Evolutionary conservation across 2,113 vertebrate genomes (phyloP).

Genomic region (Coturnix japonica): DNA sequence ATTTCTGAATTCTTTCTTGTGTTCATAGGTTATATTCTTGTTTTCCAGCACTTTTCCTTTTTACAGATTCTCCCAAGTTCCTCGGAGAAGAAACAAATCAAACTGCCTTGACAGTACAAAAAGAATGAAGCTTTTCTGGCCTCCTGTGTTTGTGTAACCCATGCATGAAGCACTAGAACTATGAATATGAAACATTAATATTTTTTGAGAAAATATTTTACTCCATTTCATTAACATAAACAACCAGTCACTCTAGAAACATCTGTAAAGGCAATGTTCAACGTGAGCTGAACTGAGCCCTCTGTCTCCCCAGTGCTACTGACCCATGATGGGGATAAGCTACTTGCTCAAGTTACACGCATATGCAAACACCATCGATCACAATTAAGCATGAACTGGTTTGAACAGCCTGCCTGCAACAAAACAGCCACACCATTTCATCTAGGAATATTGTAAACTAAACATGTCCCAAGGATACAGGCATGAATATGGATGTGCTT

Average conservation of each 20-base stretch:
- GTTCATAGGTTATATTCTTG: not conserved
- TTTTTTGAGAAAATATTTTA: slow-evolving; percentile 20
- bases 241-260: slow-evolving; percentile 2
- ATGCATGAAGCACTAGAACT: slow-evolving; percentile 15
- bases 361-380: not conserved
- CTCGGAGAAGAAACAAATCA: slow-evolving; percentile 51
- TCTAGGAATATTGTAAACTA: not conserved
- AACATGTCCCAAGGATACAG: not conserved
- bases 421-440: not conserved
- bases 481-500: not conserved
- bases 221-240: slow-evolving; percentile 31
- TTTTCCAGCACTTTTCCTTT: slow-evolving; percentile 8
- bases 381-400: not conserved
- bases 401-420: not conserved
- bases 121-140: slow-evolving; percentile 39
- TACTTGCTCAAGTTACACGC: not conserved
- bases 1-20: not conserved
- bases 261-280: not conserved
- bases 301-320: not conserved
- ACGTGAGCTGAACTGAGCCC: not conserved
- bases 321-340: slow-evolving; percentile 4
- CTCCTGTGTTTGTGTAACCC: slow-evolving; percentile 37
- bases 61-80: not conserved
- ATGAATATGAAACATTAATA: slow-evolving; percentile 22
- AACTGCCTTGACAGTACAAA: slow-evolving; percentile 8